Base-by-base conservation (phyloP, 2,113 vertebrate species). In the Cryptotis parvus region DNA sequence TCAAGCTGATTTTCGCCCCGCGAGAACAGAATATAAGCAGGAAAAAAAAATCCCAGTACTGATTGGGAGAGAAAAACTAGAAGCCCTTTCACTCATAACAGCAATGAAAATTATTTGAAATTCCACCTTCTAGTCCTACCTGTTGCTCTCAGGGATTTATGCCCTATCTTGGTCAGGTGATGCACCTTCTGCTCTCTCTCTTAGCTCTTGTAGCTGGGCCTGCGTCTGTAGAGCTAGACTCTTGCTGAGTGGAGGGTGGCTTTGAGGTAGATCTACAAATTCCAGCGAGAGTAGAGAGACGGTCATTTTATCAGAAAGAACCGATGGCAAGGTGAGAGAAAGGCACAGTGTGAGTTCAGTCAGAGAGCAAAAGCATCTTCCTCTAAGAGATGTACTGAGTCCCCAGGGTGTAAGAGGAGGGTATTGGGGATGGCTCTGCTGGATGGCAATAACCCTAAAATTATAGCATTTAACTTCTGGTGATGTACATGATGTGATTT, bases 321-420 rank as follows among this genome's bases (percentile, higher is more conserved):
- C 52, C 37, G 81, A 70, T 63, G 41, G 49, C 1, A 29, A 33
- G 55, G 24, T 83, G 31, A 81, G 65, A 89, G 79, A 27, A 45
- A 66, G 20, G 78, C 2, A 7, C 12, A 4, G n/a, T 55, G 9
- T 52, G 41, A 91, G 37, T 66, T 83, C 52, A 79, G 24, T 43
- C 82, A 70, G 49, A 61, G 52, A 87, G 92, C 68, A 86, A 63
- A 73, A 68, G 49, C 69, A 39, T 63, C 9, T 41, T 37, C 37
- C 24, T 73, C 6, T 35, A 31, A 86, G 79, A 74, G 82, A 74
- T 52, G 58, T 58, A 37, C 7, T 7, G 20, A 61, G 45, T 80
- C 65, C 70, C 77, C 52, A 61, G 29, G 4, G 24, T 63, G 4
- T 45, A n/a, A 37, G n/a, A n/a, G 22, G 14, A 22, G 20, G 9